Evolutionary conservation across 2,797 vertebrate species (phyloP), one percentile per base, ranked within the genome.

Genomic region (Crenuchus spilurus): DNA sequence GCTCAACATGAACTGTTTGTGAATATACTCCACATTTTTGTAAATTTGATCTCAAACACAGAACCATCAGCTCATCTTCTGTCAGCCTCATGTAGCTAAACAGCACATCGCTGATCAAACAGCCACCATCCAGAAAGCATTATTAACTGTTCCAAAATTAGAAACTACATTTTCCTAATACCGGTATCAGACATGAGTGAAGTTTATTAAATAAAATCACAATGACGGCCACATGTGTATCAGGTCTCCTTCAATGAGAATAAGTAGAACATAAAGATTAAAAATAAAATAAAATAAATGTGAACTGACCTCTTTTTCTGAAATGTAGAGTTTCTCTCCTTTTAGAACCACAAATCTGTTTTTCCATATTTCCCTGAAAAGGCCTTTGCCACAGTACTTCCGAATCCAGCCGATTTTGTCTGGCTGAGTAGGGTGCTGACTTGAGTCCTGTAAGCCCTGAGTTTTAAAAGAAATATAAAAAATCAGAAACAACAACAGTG

Each of bases 281-380:
- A n/a, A n/a, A n/a, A n/a, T n/a, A n/a, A n/a, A n/a, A n/a, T n/a
- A n/a, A n/a, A n/a, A n/a, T n/a, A 61, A 24, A 39, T 22, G 11
- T 42, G 39, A 37, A 79, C 94, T 84, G 84, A 97, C 97, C 95
- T 98, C 97, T 84, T 96, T 99, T 79, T 97, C 95, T 0, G 95
- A 94, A 87, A 99, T 88, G 85, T 91, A 95, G 48, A 99, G 95
- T 86, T 98, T 96, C 72, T 97, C 94, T 74, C 94, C 95, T 82
- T 90, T 93, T 74, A 99, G 89, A 54, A 97, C 87, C 83, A 96
- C 92, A 2, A 94, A 98, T 78, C 97, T 94, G 89, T 95, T 96
- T 89, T 94, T 99, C 97, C 96, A 99, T 87, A 99, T 96, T 86
- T 98, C 96, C 77, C 97, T 90, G 90, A 99, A 99, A 85, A 99